A percentile compares a stretch with the other conserved stretches of the same genome.
Conservation (phyloP, 2,113 vertebrate genomes). For the Odocoileus hemionus region DNA sequence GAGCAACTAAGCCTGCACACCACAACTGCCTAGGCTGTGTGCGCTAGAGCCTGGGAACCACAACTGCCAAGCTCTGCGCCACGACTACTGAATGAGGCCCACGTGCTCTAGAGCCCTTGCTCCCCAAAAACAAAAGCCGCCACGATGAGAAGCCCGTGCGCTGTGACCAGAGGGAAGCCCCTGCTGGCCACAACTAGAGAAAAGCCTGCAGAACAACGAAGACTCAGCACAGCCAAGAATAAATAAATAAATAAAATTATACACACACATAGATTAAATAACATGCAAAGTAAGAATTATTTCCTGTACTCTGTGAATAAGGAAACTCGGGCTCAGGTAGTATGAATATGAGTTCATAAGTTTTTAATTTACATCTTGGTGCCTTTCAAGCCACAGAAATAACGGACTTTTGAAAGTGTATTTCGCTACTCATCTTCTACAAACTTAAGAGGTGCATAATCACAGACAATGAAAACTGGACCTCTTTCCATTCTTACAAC, state of each 20-base stretch:
- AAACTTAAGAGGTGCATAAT: background rate
- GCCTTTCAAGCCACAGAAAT: background rate
- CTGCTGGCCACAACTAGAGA: background rate
- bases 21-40: background rate
- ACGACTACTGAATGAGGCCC: fast-evolving
- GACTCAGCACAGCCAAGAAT: background rate
- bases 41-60: background rate
- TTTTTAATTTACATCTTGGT: background rate
- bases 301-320: background rate
- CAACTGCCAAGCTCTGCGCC: background rate
- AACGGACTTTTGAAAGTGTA: background rate
- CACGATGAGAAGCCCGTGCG: fast-evolving
- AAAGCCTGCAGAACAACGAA: background rate
- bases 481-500: background rate
- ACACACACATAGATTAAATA: background rate
- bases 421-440: background rate
- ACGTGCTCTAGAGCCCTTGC: background rate
- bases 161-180: background rate
- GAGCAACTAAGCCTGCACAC: background rate
- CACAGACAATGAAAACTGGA: background rate
- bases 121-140: background rate
- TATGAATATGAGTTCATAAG: background rate
- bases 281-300: background rate
- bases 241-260: background rate
- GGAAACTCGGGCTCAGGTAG: background rate